A percentile compares a stretch with the other conserved stretches of the same genome.
Evolutionary conservation across 2,888 invertebrate genomes (phyloP).

Genomic region (Pandemis corylana): DNA sequence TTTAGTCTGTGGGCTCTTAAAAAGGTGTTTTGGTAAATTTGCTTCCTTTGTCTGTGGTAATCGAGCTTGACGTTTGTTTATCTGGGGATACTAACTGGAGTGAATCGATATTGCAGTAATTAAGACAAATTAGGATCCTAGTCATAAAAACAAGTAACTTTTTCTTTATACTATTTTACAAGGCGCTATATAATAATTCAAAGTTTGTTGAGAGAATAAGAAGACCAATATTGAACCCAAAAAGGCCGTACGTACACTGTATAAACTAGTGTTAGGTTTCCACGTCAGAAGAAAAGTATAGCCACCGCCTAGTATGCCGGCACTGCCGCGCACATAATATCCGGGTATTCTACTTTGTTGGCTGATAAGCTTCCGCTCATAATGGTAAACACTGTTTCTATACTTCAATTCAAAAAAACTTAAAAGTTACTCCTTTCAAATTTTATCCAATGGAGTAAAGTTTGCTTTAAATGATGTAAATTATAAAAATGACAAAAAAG

Average conservation of each 20-base stretch:
- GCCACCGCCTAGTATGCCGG: too few relatives aligned
- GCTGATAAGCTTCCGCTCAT: not conserved
- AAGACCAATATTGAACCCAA: too few relatives aligned
- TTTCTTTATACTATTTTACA: too few relatives aligned
- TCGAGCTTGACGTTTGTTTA: not conserved
- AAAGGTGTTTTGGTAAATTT: conserved; percentile 31
- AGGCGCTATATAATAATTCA: too few relatives aligned
- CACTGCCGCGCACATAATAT: not conserved
- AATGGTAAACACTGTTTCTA: not conserved
- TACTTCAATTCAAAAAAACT: not conserved
- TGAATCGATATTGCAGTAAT: not conserved
- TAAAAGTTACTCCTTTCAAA: not conserved
- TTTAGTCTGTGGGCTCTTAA: conserved; percentile 23
- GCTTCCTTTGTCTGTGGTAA: conserved; percentile 7
- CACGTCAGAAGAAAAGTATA: too few relatives aligned
- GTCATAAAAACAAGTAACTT: too few relatives aligned
- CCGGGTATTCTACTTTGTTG: not conserved
- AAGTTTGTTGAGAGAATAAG: too few relatives aligned
- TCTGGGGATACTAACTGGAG: not conserved
- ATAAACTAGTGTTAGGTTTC: too few relatives aligned
- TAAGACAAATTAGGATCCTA: not conserved
- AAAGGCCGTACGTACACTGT: too few relatives aligned
- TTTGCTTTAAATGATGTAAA: not conserved
- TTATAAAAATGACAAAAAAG: not conserved
- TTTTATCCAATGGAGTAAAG: not conserved